Base-by-base conservation (phyloP, 2,888 invertebrate genomes). In the Cotesia congregata region DNA sequence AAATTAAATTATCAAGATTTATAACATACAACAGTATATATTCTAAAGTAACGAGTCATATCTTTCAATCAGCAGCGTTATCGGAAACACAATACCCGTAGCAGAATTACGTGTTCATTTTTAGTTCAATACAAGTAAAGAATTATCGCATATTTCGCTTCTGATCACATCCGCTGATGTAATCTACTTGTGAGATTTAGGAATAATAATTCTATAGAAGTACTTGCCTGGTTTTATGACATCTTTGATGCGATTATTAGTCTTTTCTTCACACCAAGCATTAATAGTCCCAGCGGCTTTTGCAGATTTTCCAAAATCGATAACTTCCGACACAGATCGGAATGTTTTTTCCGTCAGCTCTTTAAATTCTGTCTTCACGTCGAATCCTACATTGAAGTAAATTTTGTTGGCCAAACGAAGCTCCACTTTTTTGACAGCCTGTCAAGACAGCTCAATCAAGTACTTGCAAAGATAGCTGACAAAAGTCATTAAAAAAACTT, bases 181-280 rank as follows among this genome's bases (percentile, higher is more conserved):
- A 50, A 50, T 50, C 12, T 50, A 50, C 50, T 12, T 12, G 12
- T 50, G 30, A 12, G 12, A 50, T 12, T 12, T 50, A 50, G 12
- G 2, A 12, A 50, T 50, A 50, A 2, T 4, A 50, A 50, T 12
- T 12, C 12, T 12, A 12, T 3, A 50, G 12, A 30, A 71, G 73
- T n/a, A n/a, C 79, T 74, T 80, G 90, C 91, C 90, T 1, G 92
- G 20, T 1, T 91, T 87, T 69, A 98, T 89, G 1, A 98, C 90
- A 83, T 97, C 91, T 82, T 93, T 93, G 76, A 98, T 98, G 88
- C 94, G 96, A 6, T 94, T 90, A 73, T 95, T 93, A 0, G 98
- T 98, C 85, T 95, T 92, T 5, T 92, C 88, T 85, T 94, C 93
- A 61, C 93, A 96, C 96, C 97, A 97, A 60, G 88, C 83, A 86